A percentile compares a stretch with the other conserved stretches of the same genome.
phyloP scores from a whole-genome alignment of 2,888 invertebrate species.

The Agrilus biguttatus region DNA sequence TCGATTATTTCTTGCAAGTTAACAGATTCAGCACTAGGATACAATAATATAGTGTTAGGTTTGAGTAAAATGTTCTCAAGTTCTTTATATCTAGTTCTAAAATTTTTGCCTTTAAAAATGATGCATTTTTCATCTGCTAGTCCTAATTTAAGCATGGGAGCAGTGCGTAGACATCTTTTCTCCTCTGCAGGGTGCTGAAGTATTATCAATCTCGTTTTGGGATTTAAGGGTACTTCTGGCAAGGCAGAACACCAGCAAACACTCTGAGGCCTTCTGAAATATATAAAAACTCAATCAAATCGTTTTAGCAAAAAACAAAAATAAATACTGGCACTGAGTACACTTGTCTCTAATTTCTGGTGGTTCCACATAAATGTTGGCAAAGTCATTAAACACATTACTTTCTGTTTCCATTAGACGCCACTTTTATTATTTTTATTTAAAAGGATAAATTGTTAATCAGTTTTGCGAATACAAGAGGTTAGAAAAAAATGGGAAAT shows the following conservation, averaged over 20 bases:
- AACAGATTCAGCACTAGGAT: constrained; percentile 63
- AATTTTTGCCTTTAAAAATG: constrained; percentile 69
- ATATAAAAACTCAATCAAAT: constrained; percentile 2
- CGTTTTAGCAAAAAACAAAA: background rate
- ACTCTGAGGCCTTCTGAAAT: constrained; percentile 57
- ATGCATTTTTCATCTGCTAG: constrained; percentile 61
- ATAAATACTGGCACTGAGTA: constrained; percentile 56
- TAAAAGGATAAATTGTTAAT: no score
- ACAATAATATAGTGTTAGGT: constrained; percentile 60
- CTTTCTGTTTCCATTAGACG: constrained; percentile 11
- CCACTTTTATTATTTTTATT: no score
- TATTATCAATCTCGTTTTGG: constrained; percentile 60
- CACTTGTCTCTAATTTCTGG: constrained; percentile 59
- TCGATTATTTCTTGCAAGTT: constrained; percentile 44
- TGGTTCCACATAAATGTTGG: constrained; percentile 62
- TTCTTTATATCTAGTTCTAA: constrained; percentile 55
- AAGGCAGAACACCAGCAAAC: constrained; percentile 88
- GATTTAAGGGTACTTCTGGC: constrained; percentile 52
- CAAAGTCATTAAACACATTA: constrained; percentile 55
- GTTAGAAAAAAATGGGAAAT: no score
- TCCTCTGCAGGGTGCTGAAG: constrained; percentile 91
- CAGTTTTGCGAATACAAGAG: no score
- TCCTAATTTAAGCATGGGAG: constrained; percentile 73
- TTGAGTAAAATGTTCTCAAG: constrained; percentile 50
- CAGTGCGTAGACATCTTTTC: constrained; percentile 75